Evolutionary conservation across 2,888 invertebrate species (phyloP), one percentile per base, ranked within the genome.

Genomic region (Allolobophora icterica): DNA sequence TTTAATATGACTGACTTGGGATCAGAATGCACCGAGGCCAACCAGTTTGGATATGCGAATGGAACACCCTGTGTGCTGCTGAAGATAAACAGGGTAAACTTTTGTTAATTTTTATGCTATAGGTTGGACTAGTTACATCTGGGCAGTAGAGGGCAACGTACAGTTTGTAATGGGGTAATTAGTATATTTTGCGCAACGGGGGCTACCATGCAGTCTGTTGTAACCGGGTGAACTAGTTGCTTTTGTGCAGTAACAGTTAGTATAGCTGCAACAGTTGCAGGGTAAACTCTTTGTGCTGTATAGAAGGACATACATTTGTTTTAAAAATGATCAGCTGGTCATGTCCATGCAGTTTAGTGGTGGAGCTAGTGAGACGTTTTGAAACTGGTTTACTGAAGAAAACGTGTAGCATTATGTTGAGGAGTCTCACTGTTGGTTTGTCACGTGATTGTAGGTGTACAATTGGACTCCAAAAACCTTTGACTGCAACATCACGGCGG

Each of bases 1-100:
- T 87, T 87, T 35, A 33, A 33, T 34, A 3, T 87, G 87, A 24
- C 35, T 87, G 38, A 87, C 6, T 19, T 87, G 34, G 34, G 35
- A 3, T 8, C 87, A 2, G 87, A 35, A 24, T 87, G 87, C 15
- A 87, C 34, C 19, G n/a, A 34, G 17, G 87, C 4, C 2, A 92
- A 91, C 35, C n/a, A 90, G 33, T 93, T 71, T 89, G 93, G 93
- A 2, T 93, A 91, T 89, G 35, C 35, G 17, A 91, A 91, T 40
- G 92, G 92, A 45, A 83, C 84, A 38, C 93, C 93, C 15, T 93
- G 93, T 90, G 91, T 93, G 34, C 91, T 92, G 21, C 92, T 93
- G 71, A 93, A 93, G 91, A 90, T 93, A 33, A 93, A 93, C 90
- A 91, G 83, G 92, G 93, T 93, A 89, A 84, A 90, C 35, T 71